Evolutionary conservation across 2,113 vertebrate species (phyloP).

Genomic region (Oncorhynchus gorbuscha): DNA sequence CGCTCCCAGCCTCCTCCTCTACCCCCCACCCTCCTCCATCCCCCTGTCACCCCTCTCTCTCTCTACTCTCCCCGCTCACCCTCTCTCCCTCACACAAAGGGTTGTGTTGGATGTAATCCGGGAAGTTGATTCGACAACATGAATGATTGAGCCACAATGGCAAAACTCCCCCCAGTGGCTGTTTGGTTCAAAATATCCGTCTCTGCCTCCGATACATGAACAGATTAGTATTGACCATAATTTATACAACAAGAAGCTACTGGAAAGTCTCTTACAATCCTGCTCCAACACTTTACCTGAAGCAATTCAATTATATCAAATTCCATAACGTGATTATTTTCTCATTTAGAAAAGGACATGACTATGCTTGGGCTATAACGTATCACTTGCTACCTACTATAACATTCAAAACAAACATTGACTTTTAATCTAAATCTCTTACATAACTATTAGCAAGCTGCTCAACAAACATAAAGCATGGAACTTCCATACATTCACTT

Average conservation of each 20-base stretch:
- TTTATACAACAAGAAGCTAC: too few relatives aligned
- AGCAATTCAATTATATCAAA: too few relatives aligned
- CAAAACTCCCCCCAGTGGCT: conserved; percentile 42
- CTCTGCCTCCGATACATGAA: too few relatives aligned
- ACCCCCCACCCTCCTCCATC: conserved; percentile 25
- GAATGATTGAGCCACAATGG: conserved; percentile 29
- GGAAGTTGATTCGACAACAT: conserved; percentile 49
- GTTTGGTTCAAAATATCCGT: not conserved
- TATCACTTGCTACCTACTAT: not conserved
- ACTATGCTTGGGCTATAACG: too few relatives aligned
- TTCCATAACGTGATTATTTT: too few relatives aligned
- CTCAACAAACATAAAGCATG: too few relatives aligned
- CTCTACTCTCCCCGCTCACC: conserved; percentile 34
- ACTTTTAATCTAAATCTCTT: not conserved
- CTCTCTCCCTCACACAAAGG: conserved; percentile 42
- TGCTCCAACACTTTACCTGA: too few relatives aligned
- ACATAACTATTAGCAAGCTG: not conserved
- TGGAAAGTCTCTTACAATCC: too few relatives aligned
- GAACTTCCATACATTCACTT: not conserved
- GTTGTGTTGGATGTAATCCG: conserved; percentile 38
- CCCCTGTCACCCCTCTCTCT: not conserved
- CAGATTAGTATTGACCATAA: too few relatives aligned
- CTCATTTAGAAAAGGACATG: too few relatives aligned
- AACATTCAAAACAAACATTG: not conserved
- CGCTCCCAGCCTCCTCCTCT: conserved; percentile 30